These are phyloP conservation scores for Caloenas nicobarica DNA, from an alignment of 2,113 vertebrate species.

Conservation along the genomic window DNA sequence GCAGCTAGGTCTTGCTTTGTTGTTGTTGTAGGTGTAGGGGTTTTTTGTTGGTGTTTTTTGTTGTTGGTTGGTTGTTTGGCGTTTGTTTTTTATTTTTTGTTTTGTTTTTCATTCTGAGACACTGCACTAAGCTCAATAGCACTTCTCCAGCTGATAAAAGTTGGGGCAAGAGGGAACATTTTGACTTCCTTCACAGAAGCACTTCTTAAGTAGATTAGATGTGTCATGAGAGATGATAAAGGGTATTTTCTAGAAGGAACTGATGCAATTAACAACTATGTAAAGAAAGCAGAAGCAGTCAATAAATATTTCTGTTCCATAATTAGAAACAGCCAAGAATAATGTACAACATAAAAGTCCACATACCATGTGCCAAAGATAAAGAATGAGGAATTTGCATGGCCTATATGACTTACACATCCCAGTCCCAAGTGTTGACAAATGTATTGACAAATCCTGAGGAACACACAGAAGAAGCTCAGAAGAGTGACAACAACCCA, in stretches of 20 bases:
- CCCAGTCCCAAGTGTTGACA: background rate
- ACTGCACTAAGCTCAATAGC: background rate
- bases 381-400: background rate
- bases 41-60: too few relatives aligned
- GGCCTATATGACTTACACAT: background rate
- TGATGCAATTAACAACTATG: background rate
- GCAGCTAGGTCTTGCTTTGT: background rate
- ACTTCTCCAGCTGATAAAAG: background rate
- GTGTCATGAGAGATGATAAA: background rate
- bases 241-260: background rate
- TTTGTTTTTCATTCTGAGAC: background rate
- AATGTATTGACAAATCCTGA: background rate
- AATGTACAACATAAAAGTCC: background rate
- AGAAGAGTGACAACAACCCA: background rate
- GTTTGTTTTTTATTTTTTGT: background rate
- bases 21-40: background rate
- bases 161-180: background rate
- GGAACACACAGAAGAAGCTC: background rate
- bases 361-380: background rate
- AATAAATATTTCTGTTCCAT: conserved; percentile 23
- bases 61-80: background rate
- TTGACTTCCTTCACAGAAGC: background rate
- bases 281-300: background rate
- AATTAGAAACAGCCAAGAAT: background rate
- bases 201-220: background rate